Base-by-base conservation (phyloP, 2,888 invertebrate genomes). In the Pammene aurita region DNA sequence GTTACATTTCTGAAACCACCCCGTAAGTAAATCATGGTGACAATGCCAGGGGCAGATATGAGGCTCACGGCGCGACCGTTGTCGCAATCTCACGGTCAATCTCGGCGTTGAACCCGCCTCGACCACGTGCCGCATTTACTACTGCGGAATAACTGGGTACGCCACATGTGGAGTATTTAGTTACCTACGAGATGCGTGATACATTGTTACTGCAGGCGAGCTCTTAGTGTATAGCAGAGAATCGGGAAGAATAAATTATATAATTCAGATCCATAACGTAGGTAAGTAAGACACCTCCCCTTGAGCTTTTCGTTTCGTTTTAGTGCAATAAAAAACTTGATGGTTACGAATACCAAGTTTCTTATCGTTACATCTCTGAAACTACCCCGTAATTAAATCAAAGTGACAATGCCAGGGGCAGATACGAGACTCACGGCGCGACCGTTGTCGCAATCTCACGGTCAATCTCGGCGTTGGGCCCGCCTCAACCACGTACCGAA, bases 71-170 rank as follows among this genome's bases (percentile, higher is more conserved):
- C n/a, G n/a, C n/a, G n/a, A n/a, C n/a, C n/a, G n/a, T n/a, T n/a
- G n/a, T n/a, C n/a, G n/a, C n/a, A 41, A 9, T 16, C 34, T 4
- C 6, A 14, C 38, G 60, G 14, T 26, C 26, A 1, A 26, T 26
- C 26, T 26, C 26, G 26, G 26, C 26, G 26, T 26, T 26, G 26
- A 4, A 4, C 16, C 48, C 13, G 38, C 44, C 5, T 60, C 18
- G 7, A 10, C 57, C 67, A 68, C 67, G 63, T 63, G 44, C 67
- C 63, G 42, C 50, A 57, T 68, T 68, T 67, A 63, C 56, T 44
- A 13, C 42, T 46, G 38, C 7, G 42, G 18, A 63, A 52, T 63
- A 35, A 18, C 50, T 11, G 35, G 34, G 67, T 11, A 63, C 57
- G 50, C 35, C 48, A 18, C 41, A 57, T 50, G 57, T 52, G 50